phyloP scores from a whole-genome alignment of 2,113 vertebrate genomes.

The Oophaga pumilio region DNA sequence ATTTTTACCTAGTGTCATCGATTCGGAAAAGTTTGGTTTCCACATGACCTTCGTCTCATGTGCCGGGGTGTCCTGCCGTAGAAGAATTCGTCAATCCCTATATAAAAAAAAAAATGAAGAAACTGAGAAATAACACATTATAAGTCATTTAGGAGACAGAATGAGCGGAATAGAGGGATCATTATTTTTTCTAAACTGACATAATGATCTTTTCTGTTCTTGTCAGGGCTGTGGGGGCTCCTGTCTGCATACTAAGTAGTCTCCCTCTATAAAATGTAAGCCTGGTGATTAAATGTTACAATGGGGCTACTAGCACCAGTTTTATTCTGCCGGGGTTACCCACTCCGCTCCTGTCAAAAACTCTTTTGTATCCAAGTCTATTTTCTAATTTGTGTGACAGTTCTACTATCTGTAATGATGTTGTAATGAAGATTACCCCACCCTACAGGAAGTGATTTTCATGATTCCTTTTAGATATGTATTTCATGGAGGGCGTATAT shows the following conservation, averaged over 20 bases:
- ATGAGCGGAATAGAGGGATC: background rate
- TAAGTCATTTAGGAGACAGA: constrained; percentile 1
- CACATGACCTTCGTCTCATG: background rate
- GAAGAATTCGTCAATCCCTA: background rate
- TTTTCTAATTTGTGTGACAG: background rate
- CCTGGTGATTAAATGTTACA: background rate
- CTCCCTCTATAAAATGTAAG: background rate
- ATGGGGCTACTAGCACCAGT: background rate
- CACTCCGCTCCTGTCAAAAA: background rate
- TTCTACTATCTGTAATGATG: background rate
- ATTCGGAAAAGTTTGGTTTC: background rate
- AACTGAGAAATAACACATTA: constrained; percentile 22
- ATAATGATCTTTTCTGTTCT: constrained; percentile 25
- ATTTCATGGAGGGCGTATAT: background rate
- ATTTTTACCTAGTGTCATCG: background rate
- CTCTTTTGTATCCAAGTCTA: background rate
- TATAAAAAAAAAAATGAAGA: background rate
- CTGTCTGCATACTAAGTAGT: constrained; percentile 10
- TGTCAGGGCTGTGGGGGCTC: constrained; percentile 10
- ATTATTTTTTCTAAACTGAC: constrained; percentile 26
- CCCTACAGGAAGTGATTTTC: background rate
- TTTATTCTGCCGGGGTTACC: background rate
- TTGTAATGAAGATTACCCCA: background rate
- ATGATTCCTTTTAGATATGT: background rate
- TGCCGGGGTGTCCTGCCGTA: background rate